Conservation (phyloP, 1,140 invertebrate species). For the Drosophila ercepeae region DNA sequence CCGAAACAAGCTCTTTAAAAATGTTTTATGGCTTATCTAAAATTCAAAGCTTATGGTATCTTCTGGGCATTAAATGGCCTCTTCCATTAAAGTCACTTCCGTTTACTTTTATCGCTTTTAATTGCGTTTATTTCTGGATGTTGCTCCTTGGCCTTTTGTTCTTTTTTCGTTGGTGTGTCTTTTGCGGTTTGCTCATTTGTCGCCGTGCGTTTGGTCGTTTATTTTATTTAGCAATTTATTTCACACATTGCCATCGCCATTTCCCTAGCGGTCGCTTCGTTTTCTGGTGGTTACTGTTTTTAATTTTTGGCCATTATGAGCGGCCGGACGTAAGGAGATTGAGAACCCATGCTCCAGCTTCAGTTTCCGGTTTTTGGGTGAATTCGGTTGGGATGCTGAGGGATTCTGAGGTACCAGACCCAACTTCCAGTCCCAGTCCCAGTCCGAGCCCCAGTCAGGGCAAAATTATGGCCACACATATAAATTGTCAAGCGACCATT, state of each 20-base stretch:
- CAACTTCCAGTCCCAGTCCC: no score
- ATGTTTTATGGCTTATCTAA: conserved; percentile 12
- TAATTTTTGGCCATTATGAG: conserved; percentile 81
- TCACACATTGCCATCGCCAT: conserved; percentile 71
- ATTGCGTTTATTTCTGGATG: conserved; percentile 64
- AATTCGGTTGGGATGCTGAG: not conserved
- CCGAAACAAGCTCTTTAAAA: not conserved
- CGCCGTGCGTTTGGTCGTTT: conserved; percentile 71
- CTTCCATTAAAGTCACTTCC: conserved; percentile 67
- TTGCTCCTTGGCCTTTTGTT: conserved; percentile 34
- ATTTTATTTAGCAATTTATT: conserved; percentile 82
- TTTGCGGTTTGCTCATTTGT: conserved; percentile 63
- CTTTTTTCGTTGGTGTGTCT: conserved; percentile 12
- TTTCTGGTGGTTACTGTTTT: conserved; percentile 72
- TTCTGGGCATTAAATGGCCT: conserved; percentile 53
- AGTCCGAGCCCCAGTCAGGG: conserved; percentile 38
- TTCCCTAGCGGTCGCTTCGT: conserved; percentile 58
- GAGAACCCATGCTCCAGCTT: conserved; percentile 9
- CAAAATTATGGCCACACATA: conserved; percentile 78
- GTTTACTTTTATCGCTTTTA: conserved; percentile 80
- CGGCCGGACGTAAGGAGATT: conserved; percentile 52
- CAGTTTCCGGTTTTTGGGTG: not conserved
- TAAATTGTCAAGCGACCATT: conserved; percentile 81
- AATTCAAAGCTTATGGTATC: conserved; percentile 10
- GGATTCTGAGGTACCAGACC: not conserved